These are phyloP conservation scores for Homarus gammarus DNA, from an alignment of 2,888 invertebrate species.

Conservation along the genomic window DNA sequence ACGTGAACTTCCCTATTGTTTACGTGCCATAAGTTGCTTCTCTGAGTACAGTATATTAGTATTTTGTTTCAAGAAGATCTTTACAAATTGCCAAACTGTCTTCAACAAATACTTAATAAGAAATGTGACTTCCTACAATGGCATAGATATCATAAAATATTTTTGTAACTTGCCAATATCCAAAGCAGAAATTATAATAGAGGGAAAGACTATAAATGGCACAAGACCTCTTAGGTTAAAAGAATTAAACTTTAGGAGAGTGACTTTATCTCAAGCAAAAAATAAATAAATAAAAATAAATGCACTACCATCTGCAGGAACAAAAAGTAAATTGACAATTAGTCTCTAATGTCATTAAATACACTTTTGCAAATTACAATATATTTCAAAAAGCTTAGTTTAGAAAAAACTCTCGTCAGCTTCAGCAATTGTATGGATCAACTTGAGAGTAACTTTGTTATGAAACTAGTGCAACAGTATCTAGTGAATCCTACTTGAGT, in stretches of 20 bases:
- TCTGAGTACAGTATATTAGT: background rate
- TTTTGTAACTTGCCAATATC: background rate
- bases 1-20: background rate
- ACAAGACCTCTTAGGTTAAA: background rate
- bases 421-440: conserved; percentile 12
- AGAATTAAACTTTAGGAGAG: background rate
- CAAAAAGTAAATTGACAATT: too few species aligned
- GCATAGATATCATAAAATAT: background rate
- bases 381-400: too few species aligned
- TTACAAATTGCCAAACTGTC: background rate
- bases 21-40: background rate
- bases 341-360: too few species aligned
- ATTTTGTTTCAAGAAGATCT: background rate
- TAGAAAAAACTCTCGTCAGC: background rate
- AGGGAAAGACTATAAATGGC: background rate
- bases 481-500: conserved; percentile 17
- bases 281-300: too few species aligned
- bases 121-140: too few species aligned
- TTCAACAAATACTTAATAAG: background rate
- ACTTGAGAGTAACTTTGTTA: background rate
- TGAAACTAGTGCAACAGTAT: conserved; percentile 15
- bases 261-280: too few species aligned
- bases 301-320: too few species aligned
- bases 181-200: background rate
- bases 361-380: too few species aligned